Percentiles rank a stretch among this genome's conserved stretches.
These are phyloP conservation scores for Pungitius pungitius DNA, from an alignment of 2,113 vertebrate species.

Conservation along the genomic window DNA sequence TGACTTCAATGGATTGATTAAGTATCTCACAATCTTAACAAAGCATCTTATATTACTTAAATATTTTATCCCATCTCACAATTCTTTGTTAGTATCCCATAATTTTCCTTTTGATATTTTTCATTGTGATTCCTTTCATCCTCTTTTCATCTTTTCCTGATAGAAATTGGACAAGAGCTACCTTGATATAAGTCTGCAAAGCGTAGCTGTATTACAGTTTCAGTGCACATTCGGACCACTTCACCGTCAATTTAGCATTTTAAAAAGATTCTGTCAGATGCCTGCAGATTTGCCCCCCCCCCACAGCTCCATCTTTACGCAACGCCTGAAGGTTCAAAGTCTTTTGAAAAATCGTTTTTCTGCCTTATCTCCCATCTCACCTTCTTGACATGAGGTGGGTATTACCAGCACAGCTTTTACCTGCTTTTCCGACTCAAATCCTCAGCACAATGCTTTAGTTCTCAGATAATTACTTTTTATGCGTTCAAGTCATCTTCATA, in stretches of 20 bases:
- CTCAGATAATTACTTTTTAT: background rate
- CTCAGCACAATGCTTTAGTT: background rate
- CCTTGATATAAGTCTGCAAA: background rate
- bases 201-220: background rate
- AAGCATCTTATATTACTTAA: background rate
- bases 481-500: background rate
- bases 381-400: background rate
- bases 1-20: background rate
- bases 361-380: background rate
- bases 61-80: background rate
- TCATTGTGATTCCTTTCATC: no score
- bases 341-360: background rate
- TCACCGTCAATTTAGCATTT: background rate
- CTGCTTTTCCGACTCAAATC: background rate
- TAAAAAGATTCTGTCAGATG: slow-evolving; percentile 1
- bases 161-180: background rate
- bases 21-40: background rate
- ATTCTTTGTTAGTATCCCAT: background rate
- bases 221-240: slow-evolving; percentile 1
- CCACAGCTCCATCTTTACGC: background rate
- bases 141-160: background rate
- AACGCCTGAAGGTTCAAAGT: background rate
- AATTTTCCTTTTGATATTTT: background rate
- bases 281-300: background rate
- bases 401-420: slow-evolving; percentile 3